Base-by-base conservation (phyloP, 1,140 invertebrate species). In the Drosophila insularis region DNA sequence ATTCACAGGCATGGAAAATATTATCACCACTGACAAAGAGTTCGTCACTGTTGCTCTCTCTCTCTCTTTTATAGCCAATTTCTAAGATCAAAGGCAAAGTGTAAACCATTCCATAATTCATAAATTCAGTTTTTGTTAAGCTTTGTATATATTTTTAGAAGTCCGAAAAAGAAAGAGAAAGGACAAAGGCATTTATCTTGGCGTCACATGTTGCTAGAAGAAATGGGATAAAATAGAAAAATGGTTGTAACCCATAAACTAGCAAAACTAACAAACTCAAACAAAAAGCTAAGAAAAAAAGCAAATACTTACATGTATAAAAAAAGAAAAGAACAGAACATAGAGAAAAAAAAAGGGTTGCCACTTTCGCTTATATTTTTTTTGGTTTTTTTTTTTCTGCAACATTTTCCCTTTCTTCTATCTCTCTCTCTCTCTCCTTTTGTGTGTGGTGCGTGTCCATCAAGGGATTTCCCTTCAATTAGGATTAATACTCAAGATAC, bases 401-500 rank as follows among this genome's bases (percentile, higher is more conserved):
- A 21, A 50, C 17, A 50, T 50, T 50, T 50, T 50, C 17, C 65
- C 56, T 40, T 43, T 37, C 37, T 2, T 55, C 1, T 62, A 54
- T 19, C 37, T 4, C 17, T 37, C 11, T 4, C 11, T 37, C 3
- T 37, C 8, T 21, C 17, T 19, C 43, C 21, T 17, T 46, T 2
- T 31, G 58, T 37, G 21, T 56, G 46, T 63, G 39, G 66, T 71
- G 81, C 68, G 84, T 90, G 84, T 80, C 80, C 79, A 86, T 87
- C 81, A 84, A 72, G 82, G 82, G 80, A 87, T 82, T 82, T 87
- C 70, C 87, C 81, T 90, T 90, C 87, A 90, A 90, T 90, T 87
- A 90, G 80, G 87, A 90, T 90, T 86, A 87, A 90, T 90, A 82
- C 81, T 80, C 77, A 75, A 89, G 84, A 89, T 89, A 89, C 85